These are phyloP conservation scores for Valencia hispanica DNA, from an alignment of 2,797 vertebrate genomes.

Conservation along the genomic window DNA sequence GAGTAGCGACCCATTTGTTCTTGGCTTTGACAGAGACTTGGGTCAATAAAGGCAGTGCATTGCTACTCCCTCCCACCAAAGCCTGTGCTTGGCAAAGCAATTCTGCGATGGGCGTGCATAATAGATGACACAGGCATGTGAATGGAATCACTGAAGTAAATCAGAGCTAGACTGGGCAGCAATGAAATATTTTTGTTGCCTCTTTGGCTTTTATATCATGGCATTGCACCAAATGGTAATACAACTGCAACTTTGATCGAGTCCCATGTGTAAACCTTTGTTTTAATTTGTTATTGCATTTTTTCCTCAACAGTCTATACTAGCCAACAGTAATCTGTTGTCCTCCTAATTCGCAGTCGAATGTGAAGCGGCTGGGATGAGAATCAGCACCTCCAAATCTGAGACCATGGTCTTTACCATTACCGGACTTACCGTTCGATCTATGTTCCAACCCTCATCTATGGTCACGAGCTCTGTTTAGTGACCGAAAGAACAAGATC, in stretches of 20 bases:
- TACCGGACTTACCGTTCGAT: no score
- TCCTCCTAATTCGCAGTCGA: conserved; percentile 6
- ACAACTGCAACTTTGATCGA: conserved; percentile 26
- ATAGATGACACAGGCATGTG: conserved; percentile 67
- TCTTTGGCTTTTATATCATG: conserved; percentile 12
- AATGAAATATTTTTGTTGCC: conserved; percentile 46
- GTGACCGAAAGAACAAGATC: no score
- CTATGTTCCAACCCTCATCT: no score
- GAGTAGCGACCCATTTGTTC: conserved; percentile 77
- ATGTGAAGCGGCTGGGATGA: no score
- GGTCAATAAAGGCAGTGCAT: conserved; percentile 81
- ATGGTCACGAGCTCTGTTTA: no score
- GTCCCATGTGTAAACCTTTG: conserved; percentile 4
- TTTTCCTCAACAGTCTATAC: neutral
- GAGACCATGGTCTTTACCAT: no score
- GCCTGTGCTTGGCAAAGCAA: conserved; percentile 77
- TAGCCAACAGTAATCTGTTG: neutral
- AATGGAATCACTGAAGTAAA: conserved; percentile 58
- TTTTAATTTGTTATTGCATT: neutral
- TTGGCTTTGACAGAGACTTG: conserved; percentile 73
- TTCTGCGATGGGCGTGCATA: conserved; percentile 66
- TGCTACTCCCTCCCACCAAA: conserved; percentile 67
- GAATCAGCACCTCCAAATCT: no score
- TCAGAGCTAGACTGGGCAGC: conserved; percentile 34
- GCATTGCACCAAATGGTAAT: conserved; percentile 41